A percentile compares a stretch with the other conserved stretches of the same genome.
phyloP scores from a whole-genome alignment of 2,888 invertebrate genomes.

The Ptychoptera albimana region DNA sequence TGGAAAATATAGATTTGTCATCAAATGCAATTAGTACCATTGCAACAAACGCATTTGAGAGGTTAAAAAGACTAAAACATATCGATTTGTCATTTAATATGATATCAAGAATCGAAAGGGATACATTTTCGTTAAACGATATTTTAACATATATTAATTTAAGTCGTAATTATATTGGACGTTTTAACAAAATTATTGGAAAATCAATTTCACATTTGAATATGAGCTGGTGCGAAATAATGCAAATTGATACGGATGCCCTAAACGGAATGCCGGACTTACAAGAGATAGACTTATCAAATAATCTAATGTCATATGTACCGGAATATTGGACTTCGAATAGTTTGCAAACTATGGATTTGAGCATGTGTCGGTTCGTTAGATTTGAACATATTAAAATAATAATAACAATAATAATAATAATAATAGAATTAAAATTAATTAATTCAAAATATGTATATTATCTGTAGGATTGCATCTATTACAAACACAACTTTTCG shows the following conservation, averaged over 20 bases:
- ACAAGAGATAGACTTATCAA: conserved; percentile 42
- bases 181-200: conserved; percentile 39
- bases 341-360: conserved; percentile 41
- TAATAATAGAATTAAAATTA: background rate
- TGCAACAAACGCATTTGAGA: conserved; percentile 42
- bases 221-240: conserved; percentile 50
- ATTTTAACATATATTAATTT: conserved; percentile 43
- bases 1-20: conserved; percentile 47
- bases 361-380: conserved; percentile 27
- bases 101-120: conserved; percentile 40
- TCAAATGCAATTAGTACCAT: conserved; percentile 46
- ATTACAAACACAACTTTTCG: conserved; percentile 46
- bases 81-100: conserved; percentile 57
- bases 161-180: conserved; percentile 46
- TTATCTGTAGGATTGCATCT: conserved; percentile 33
- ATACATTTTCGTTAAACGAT: conserved; percentile 42
- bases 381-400: background rate
- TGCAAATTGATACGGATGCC: conserved; percentile 36
- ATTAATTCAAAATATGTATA: background rate
- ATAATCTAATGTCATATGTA: conserved; percentile 45
- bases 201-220: conserved; percentile 40
- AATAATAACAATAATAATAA: background rate
- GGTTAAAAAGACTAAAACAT: conserved; percentile 37
- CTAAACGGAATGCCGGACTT: conserved; percentile 42
- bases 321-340: conserved; percentile 44